Evolutionary conservation across 2,888 invertebrate genomes (phyloP), one percentile per base, ranked within the genome.

Genomic region (Itoplectis maculator): DNA sequence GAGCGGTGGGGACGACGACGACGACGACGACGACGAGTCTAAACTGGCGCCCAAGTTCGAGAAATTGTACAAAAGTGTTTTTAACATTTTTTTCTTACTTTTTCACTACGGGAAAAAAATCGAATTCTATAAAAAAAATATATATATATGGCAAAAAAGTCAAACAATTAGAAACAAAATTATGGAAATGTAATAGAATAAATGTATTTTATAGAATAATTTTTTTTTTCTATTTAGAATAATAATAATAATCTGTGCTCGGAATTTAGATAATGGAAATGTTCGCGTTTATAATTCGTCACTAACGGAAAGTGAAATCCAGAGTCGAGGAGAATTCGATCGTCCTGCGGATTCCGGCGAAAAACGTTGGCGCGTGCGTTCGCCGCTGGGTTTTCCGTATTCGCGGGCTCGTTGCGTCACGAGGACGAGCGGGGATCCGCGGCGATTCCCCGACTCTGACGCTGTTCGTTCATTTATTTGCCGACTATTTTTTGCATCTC

Each of bases 361-460:
- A 45, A n/a, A 66, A 66, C 40, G 11, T 5, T 29, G 0, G 15
- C 29, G 3, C 18, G n/a, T n/a, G 18, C 35, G 4, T 49, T 49
- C 29, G 8, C 5, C 18, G 8, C 35, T 23, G 78, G 65, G 18
- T 72, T 81, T 81, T 61, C 61, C 81, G 8, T 2, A 29, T 47
- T 69, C 37, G 9, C 29, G 4, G 23, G 20, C 1, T 59, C 8
- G 15, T 68, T 45, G 56, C 80, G 70, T 80, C 75, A 75, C 63
- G 47, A 70, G 75, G 63, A 76, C 76, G 72, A 81, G 4, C 45
- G 73, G 77, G 54, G 63, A 59, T 81, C 61, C 51, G 51, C 35
- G 42, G 15, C 18, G 11, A 29, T 29, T 2, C 45, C n/a, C 42
- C 68, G 29, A 29, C 15, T 45, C 72, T 54, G 61, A n/a, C 15